Evolutionary conservation across 2,888 invertebrate genomes (phyloP).

Genomic region (Amaurobius ferox): DNA sequence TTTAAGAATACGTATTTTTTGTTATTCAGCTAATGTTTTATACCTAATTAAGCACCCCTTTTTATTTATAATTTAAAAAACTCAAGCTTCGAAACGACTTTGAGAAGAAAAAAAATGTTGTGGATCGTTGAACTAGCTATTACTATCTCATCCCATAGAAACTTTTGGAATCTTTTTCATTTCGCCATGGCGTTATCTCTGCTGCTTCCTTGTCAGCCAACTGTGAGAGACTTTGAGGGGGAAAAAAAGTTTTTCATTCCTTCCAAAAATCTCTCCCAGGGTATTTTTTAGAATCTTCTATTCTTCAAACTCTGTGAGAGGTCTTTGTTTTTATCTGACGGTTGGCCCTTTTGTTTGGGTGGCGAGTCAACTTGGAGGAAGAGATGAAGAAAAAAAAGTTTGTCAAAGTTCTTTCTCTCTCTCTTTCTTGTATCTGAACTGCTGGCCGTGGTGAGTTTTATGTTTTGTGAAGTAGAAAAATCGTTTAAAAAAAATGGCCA

Average conservation of each 20-base stretch:
- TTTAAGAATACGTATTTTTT: too few species aligned
- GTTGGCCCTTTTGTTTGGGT: constrained; percentile 22
- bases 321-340: constrained; percentile 67
- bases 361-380: neutral
- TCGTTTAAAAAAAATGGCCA: neutral
- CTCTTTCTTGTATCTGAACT: neutral
- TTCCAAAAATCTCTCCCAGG: neutral
- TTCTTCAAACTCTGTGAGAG: neutral
- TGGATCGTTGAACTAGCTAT: neutral
- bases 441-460: neutral
- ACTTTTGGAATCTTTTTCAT: neutral
- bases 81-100: too few species aligned
- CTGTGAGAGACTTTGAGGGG: neutral
- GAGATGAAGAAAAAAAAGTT: neutral
- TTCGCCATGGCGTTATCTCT: neutral
- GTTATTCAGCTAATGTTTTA: too few species aligned
- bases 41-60: too few species aligned
- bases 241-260: neutral
- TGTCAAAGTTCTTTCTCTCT: neutral
- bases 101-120: too few species aligned
- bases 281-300: neutral
- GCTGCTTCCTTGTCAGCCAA: neutral
- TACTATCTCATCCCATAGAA: neutral
- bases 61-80: too few species aligned
- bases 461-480: neutral